phyloP scores from a whole-genome alignment of 2,113 vertebrate species.

The Spheniscus mendiculus region DNA sequence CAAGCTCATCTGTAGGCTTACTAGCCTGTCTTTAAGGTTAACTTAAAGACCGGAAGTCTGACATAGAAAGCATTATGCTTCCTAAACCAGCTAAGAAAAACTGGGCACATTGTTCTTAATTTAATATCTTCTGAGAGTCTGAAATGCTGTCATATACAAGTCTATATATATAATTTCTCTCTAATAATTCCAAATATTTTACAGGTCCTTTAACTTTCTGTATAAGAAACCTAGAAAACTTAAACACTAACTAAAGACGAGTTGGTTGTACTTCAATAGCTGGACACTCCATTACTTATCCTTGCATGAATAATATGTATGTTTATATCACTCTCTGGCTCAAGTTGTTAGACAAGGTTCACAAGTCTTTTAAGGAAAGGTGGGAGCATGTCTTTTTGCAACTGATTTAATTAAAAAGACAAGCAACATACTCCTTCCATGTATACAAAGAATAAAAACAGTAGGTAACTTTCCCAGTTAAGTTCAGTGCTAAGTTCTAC shows the following conservation, averaged over 20 bases:
- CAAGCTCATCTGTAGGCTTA: neutral
- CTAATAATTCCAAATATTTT: neutral
- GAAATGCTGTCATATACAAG: neutral
- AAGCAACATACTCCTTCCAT: rapidly evolving
- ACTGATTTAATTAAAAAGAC: neutral
- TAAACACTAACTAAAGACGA: neutral
- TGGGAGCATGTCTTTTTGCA: neutral
- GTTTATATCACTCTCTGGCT: neutral
- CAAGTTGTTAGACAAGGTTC: neutral
- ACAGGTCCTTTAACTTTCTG: neutral
- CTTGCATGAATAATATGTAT: neutral
- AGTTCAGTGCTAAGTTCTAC: neutral
- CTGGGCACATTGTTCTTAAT: neutral
- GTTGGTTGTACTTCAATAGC: neutral
- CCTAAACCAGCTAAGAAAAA: neutral
- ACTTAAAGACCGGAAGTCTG: neutral
- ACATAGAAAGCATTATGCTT: neutral
- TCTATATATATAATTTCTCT: neutral
- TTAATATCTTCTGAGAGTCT: neutral
- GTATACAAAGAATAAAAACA: neutral
- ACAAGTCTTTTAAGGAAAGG: neutral
- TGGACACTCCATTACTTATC: neutral
- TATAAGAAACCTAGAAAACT: neutral
- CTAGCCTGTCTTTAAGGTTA: neutral
- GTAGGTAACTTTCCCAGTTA: neutral